Evolutionary conservation across 2,888 invertebrate genomes (phyloP).

Genomic region (Oscheius myriophilus): DNA sequence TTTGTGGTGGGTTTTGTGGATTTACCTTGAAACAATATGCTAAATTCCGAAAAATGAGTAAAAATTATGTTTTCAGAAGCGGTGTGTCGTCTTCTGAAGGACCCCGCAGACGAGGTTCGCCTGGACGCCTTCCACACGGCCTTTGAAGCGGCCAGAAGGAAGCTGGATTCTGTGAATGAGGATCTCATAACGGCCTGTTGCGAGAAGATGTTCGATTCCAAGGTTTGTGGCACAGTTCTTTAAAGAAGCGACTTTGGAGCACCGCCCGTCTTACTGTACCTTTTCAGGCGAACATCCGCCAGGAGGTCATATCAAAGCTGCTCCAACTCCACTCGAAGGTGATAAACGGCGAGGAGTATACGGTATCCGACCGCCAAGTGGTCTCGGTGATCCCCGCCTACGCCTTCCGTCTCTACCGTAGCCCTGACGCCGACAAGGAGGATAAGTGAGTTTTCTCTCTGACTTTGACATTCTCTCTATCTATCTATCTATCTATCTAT

Average conservation of each 20-base stretch:
- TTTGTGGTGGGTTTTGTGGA: constrained; percentile 21
- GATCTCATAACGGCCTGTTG: constrained; percentile 40
- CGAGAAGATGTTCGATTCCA: constrained; percentile 39
- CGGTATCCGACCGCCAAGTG: constrained; percentile 40
- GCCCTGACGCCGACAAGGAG: constrained; percentile 29
- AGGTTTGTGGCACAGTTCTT: constrained; percentile 26
- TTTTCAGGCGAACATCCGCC: constrained; percentile 36
- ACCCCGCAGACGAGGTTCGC: constrained; percentile 37
- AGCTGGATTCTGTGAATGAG: constrained; percentile 51
- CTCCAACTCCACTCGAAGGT: constrained; percentile 35
- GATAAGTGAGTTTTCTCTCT: constrained; percentile 24
- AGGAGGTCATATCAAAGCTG: constrained; percentile 31
- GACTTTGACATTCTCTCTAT: too few species aligned
- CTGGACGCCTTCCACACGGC: constrained; percentile 31
- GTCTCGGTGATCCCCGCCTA: constrained; percentile 39
- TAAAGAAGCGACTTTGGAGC: neutral
- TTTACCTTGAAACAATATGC: too few species aligned
- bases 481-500: too few species aligned
- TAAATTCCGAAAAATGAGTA: too few species aligned
- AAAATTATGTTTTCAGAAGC: constrained; percentile 4
- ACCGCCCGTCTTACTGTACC: neutral
- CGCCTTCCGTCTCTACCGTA: constrained; percentile 34
- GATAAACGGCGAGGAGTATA: constrained; percentile 32
- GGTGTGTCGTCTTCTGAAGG: constrained; percentile 24
- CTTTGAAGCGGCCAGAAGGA: constrained; percentile 38